A percentile compares a stretch with the other conserved stretches of the same genome.
Evolutionary conservation across 2,888 invertebrate genomes (phyloP).

Genomic region (Cerastis rubricosa): DNA sequence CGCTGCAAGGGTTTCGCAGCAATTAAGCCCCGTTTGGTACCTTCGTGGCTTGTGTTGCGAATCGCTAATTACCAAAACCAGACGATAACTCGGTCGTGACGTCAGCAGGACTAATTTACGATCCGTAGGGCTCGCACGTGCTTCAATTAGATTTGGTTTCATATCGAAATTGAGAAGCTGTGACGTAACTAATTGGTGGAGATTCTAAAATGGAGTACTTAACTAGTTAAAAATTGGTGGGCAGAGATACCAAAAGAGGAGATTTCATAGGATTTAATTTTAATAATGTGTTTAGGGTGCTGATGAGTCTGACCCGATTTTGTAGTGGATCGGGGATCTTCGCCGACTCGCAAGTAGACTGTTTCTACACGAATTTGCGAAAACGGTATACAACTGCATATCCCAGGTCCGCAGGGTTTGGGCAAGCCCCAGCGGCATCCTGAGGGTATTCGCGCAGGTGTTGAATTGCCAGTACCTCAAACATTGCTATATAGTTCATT

Average conservation of each 20-base stretch:
- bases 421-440: no score
- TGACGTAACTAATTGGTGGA: slow-evolving; percentile 16
- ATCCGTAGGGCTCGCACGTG: slow-evolving; percentile 56
- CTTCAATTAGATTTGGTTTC: slow-evolving; percentile 53
- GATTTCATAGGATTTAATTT: no score
- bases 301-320: no score
- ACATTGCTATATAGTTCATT: no score
- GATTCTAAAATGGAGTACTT: slow-evolving; percentile 1
- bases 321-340: no score
- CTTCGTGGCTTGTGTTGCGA: slow-evolving; percentile 81
- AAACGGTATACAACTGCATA: no score
- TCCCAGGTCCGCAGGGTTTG: no score
- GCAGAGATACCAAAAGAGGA: background rate
- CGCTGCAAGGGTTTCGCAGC: slow-evolving; percentile 76
- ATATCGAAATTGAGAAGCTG: slow-evolving; percentile 44
- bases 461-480: no score
- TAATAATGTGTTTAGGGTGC: no score
- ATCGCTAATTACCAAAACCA: slow-evolving; percentile 86
- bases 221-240: background rate
- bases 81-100: slow-evolving; percentile 76
- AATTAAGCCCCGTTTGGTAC: slow-evolving; percentile 77
- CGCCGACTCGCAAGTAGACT: no score
- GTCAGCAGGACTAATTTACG: slow-evolving; percentile 74
- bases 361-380: no score
- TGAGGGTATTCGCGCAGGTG: no score